Conservation (phyloP, 2,797 vertebrate species). For the Alcedo atthis region DNA sequence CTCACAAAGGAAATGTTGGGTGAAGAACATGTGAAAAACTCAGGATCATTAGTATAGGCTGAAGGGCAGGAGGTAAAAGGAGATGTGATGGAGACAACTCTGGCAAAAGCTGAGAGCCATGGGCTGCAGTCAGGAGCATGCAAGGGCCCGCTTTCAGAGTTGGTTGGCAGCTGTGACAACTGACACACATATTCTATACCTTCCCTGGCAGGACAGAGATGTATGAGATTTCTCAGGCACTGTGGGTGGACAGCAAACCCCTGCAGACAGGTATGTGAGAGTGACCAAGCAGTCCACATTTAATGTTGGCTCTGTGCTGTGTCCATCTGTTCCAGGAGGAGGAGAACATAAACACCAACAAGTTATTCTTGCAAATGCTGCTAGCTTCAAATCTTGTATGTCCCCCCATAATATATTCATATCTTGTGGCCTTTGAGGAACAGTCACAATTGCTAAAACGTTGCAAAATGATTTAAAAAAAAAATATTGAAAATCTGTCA, state of each 20-base stretch:
- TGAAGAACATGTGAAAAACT: not conserved
- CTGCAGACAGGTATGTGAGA: not conserved
- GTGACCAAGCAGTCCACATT: not conserved
- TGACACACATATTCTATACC: not conserved
- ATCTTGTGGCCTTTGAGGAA: not conserved
- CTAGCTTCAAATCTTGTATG: not conserved
- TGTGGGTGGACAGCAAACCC: not conserved
- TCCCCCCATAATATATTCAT: not conserved
- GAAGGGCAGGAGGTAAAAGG: not conserved
- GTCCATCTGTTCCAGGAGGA: not conserved
- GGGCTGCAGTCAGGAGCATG: not conserved
- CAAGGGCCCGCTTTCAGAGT: not conserved
- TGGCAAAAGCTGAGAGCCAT: not conserved
- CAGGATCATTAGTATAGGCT: not conserved
- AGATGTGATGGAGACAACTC: not conserved
- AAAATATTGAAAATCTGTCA: not conserved
- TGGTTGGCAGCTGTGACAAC: not conserved
- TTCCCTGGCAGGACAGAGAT: not conserved
- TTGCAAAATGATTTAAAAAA: not conserved
- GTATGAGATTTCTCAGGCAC: not conserved
- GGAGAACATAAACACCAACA: not conserved
- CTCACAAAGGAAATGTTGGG: not conserved
- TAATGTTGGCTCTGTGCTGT: not conserved
- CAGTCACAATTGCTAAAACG: not conserved
- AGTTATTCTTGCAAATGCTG: not conserved